These are phyloP conservation scores for Tinamus guttatus DNA, from an alignment of 2,113 vertebrate species.

Conservation along the genomic window DNA sequence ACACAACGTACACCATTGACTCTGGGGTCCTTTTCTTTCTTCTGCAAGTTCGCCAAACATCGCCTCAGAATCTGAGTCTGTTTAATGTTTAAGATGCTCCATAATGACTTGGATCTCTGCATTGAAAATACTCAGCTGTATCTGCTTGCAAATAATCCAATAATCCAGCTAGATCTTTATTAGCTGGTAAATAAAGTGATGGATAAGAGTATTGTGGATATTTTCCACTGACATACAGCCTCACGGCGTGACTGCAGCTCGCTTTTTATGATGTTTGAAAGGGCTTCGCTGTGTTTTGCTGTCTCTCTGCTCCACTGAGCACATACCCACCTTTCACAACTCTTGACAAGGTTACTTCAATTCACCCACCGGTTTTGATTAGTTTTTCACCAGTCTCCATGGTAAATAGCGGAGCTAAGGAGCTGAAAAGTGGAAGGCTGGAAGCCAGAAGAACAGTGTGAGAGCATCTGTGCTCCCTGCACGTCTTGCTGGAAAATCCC, in stretches of 20 bases:
- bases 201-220: background rate
- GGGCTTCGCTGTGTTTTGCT: conserved; percentile 31
- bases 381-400: conserved; percentile 59
- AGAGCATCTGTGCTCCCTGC: conserved; percentile 50
- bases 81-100: background rate
- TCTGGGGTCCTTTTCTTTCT: background rate
- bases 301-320: conserved; percentile 1
- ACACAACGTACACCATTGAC: background rate
- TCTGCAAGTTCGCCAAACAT: background rate
- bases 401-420: conserved; percentile 44
- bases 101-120: background rate
- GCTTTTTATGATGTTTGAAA: background rate
- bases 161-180: conserved; percentile 1
- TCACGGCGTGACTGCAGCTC: background rate
- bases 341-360: conserved; percentile 58
- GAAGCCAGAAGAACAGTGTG: conserved; percentile 50
- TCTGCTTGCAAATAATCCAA: background rate
- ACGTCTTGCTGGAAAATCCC: conserved; percentile 5
- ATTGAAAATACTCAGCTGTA: background rate
- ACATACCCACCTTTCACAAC: conserved; percentile 35
- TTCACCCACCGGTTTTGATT: conserved; percentile 47
- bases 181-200: background rate
- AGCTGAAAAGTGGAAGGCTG: background rate
- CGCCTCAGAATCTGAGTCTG: background rate
- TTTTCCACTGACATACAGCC: background rate